Evolutionary conservation across 1,140 invertebrate genomes (phyloP).

Genomic region (Heliconius melpomene): DNA sequence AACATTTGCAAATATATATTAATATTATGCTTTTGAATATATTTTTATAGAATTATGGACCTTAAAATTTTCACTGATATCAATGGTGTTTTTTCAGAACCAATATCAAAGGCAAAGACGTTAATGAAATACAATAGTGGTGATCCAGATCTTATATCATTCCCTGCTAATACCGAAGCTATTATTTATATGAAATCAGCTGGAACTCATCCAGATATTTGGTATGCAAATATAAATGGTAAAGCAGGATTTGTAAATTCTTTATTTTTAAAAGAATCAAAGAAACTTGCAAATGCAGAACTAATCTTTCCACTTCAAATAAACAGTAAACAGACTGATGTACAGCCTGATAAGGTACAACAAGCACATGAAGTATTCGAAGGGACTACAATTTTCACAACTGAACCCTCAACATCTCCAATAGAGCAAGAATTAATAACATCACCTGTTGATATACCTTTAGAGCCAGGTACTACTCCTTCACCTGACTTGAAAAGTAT

Average conservation of each 20-base stretch:
- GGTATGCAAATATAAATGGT: slow-evolving; percentile 88
- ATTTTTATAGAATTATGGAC: background rate
- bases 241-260: slow-evolving; percentile 86
- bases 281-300: slow-evolving; percentile 56
- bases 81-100: slow-evolving; percentile 81
- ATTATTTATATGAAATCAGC: slow-evolving; percentile 87
- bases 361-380: slow-evolving; percentile 73
- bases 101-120: slow-evolving; percentile 85
- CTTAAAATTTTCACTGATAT: background rate
- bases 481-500: background rate
- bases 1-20: background rate
- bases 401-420: slow-evolving; percentile 37
- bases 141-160: slow-evolving; percentile 84
- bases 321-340: slow-evolving; percentile 40
- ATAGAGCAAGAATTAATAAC: slow-evolving; percentile 5
- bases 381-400: slow-evolving; percentile 72
- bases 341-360: slow-evolving; percentile 71
- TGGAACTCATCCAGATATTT: slow-evolving; percentile 84
- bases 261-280: slow-evolving; percentile 76
- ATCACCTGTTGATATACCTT: background rate
- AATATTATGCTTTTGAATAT: background rate
- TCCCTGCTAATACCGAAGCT: slow-evolving; percentile 83
- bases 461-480: slow-evolving; percentile 3
- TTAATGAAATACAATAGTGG: slow-evolving; percentile 82
- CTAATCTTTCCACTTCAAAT: slow-evolving; percentile 53